Conservation (phyloP, 2,888 invertebrate species). For the Synanthedon tipuliformis region DNA sequence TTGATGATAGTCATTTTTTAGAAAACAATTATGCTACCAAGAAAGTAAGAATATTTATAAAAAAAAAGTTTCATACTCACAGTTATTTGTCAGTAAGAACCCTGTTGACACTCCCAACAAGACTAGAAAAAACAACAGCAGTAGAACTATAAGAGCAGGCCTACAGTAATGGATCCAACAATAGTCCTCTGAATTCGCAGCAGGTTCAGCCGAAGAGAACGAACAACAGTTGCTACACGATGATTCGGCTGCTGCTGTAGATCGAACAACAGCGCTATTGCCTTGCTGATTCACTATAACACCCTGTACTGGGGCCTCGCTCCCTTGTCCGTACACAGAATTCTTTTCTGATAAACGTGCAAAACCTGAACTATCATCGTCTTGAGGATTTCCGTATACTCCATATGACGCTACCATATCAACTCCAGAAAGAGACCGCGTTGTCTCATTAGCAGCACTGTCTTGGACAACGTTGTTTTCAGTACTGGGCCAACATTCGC, state of each 20-base stretch:
- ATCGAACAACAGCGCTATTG: constrained; percentile 58
- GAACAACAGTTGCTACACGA: constrained; percentile 49
- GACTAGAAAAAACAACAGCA: constrained; percentile 66
- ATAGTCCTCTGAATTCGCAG: constrained; percentile 59
- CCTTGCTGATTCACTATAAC: constrained; percentile 67
- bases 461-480: constrained; percentile 53
- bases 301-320: constrained; percentile 59
- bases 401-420: constrained; percentile 69
- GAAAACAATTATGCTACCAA: too few relatives aligned
- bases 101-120: constrained; percentile 69
- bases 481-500: constrained; percentile 65
- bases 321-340: constrained; percentile 48
- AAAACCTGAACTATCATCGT: constrained; percentile 63
- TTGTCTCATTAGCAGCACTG: constrained; percentile 43
- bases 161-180: constrained; percentile 68
- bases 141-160: constrained; percentile 63
- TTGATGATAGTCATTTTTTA: too few relatives aligned
- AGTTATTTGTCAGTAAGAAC: constrained; percentile 70
- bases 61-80: constrained; percentile 44
- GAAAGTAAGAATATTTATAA: too few relatives aligned
- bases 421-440: constrained; percentile 58
- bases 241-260: constrained; percentile 28
- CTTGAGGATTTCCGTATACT: constrained; percentile 61
- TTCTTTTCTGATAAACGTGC: constrained; percentile 53
- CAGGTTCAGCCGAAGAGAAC: constrained; percentile 39